Evolutionary conservation across 2,888 invertebrate species (phyloP).

Genomic region (Andrena trimmerana): DNA sequence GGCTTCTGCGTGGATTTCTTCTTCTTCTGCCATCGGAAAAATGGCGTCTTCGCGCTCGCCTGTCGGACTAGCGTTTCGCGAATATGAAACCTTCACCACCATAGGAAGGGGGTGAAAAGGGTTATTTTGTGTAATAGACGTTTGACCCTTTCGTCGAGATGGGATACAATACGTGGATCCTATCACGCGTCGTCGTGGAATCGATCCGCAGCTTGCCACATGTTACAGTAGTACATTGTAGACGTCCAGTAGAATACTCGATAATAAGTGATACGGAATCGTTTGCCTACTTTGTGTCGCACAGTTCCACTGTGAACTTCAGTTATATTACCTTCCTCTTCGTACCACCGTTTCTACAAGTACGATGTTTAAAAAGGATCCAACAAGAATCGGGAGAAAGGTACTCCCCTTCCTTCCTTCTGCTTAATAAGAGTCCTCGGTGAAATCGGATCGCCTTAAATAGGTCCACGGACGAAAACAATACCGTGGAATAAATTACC

Average conservation of each 20-base stretch:
- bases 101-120: not conserved
- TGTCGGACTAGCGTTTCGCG: not conserved
- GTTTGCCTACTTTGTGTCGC: too few species aligned
- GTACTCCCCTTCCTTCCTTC: not conserved
- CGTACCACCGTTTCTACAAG: constrained; percentile 6
- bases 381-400: not conserved
- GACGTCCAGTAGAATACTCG: too few species aligned
- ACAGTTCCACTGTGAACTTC: not conserved
- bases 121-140: not conserved
- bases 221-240: too few species aligned
- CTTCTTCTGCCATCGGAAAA: constrained; percentile 38
- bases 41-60: constrained; percentile 52
- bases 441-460: constrained; percentile 44
- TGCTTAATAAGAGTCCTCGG: constrained; percentile 27
- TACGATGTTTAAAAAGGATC: constrained; percentile 18
- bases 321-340: not conserved
- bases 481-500: constrained; percentile 54
- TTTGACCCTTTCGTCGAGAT: not conserved
- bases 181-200: too few species aligned
- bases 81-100: not conserved
- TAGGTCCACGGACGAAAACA: constrained; percentile 39
- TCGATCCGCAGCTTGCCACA: too few species aligned
- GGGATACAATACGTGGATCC: too few species aligned
- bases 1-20: constrained; percentile 51
- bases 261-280: too few species aligned